These are phyloP conservation scores for Xanthostigma xanthostigma DNA, from an alignment of 2,888 invertebrate species.

Conservation along the genomic window DNA sequence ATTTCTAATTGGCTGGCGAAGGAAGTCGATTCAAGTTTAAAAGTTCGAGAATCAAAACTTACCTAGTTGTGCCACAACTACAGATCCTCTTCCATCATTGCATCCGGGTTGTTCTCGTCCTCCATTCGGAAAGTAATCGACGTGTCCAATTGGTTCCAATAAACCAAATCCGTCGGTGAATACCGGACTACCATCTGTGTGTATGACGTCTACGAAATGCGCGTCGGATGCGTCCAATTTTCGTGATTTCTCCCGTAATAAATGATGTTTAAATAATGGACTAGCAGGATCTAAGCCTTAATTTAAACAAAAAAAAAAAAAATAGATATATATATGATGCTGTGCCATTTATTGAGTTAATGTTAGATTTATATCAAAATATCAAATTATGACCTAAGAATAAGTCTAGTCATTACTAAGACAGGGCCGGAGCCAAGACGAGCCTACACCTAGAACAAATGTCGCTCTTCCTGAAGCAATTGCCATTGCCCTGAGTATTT, in stretches of 20 bases:
- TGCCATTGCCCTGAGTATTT: too few relatives aligned
- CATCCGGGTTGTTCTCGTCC: conserved; percentile 45
- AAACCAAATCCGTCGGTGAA: conserved; percentile 45
- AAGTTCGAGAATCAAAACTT: conserved; percentile 12
- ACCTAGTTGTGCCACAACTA: conserved; percentile 41
- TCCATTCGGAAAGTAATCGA: conserved; percentile 45
- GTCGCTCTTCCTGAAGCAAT: too few relatives aligned
- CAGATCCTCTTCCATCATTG: conserved; percentile 35
- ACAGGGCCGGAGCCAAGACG: too few relatives aligned
- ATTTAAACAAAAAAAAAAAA: conserved; percentile 25
- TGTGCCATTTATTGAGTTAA: conserved; percentile 12
- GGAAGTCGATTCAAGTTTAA: background rate
- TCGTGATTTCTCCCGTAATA: conserved; percentile 35
- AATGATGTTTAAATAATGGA: conserved; percentile 50
- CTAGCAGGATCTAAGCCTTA: conserved; percentile 73
- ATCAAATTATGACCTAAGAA: too few relatives aligned
- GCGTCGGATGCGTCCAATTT: conserved; percentile 47
- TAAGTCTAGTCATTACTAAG: too few relatives aligned
- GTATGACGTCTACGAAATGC: conserved; percentile 48
- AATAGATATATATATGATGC: conserved; percentile 31
- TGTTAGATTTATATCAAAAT: too few relatives aligned
- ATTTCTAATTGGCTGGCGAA: too few relatives aligned
- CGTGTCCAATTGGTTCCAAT: conserved; percentile 40
- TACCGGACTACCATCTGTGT: conserved; percentile 43
- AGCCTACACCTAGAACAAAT: too few relatives aligned